A percentile compares a stretch with the other conserved stretches of the same genome.
Conservation (phyloP, 2,888 invertebrate genomes). For the Digitonthophagus gazella region DNA sequence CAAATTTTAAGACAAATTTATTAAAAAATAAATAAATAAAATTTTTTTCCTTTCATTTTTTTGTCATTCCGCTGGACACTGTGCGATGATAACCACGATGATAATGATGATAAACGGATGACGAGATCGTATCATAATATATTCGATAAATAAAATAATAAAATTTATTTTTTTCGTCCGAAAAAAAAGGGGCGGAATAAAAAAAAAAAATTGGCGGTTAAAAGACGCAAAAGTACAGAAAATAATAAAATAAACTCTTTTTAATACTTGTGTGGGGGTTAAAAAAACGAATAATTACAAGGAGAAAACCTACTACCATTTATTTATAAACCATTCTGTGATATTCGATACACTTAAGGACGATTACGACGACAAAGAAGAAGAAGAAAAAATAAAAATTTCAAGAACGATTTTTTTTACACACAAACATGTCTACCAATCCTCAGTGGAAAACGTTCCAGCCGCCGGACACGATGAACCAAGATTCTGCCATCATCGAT, state of each 20-base stretch:
- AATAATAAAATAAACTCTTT: slow-evolving; percentile 18
- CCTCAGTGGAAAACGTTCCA: slow-evolving; percentile 89
- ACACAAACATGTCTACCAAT: slow-evolving; percentile 70
- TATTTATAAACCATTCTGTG: slow-evolving; percentile 59
- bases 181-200: not conserved
- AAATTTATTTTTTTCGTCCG: not conserved
- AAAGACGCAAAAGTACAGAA: not conserved
- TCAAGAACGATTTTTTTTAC: slow-evolving; percentile 45
- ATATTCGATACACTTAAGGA: slow-evolving; percentile 58
- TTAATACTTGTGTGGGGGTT: slow-evolving; percentile 26
- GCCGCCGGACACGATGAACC: slow-evolving; percentile 78
- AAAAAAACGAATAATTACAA: slow-evolving; percentile 5
- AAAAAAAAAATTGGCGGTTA: slow-evolving; percentile 1
- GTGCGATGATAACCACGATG: not conserved
- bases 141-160: not conserved
- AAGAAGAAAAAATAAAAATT: not conserved
- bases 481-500: slow-evolving; percentile 78
- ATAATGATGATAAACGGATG: not conserved
- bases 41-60: not conserved
- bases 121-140: not conserved
- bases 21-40: slow-evolving; percentile 1
- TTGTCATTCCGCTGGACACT: slow-evolving; percentile 3
- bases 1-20: slow-evolving; percentile 4
- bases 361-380: slow-evolving; percentile 46
- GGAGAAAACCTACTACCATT: slow-evolving; percentile 21